Conservation (phyloP, 2,113 vertebrate species). For the Polypterus bichir region DNA sequence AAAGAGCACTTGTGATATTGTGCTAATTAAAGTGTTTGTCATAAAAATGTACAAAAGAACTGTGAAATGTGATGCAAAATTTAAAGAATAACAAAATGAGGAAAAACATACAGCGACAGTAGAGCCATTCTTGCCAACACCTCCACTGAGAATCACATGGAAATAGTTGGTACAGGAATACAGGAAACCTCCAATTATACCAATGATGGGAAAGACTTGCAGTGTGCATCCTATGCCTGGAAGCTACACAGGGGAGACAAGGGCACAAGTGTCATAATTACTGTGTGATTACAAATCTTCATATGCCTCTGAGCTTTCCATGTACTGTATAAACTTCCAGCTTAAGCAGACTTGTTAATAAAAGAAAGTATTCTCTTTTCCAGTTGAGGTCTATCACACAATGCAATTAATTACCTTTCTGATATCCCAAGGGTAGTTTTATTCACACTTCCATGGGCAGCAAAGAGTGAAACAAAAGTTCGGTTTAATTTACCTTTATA, state of each 20-base stretch:
- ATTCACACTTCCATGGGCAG: constrained; percentile 47
- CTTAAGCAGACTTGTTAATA: no score
- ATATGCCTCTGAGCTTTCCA: no score
- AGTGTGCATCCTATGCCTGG: constrained; percentile 66
- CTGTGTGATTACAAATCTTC: no score
- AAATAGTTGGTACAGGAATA: constrained; percentile 88
- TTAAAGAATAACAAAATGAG: not conserved
- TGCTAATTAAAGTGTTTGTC: not conserved
- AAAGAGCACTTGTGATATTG: no score
- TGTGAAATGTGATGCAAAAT: not conserved
- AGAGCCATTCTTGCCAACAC: constrained; percentile 91
- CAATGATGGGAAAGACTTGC: constrained; percentile 66
- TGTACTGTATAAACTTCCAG: no score
- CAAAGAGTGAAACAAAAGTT: constrained; percentile 49
- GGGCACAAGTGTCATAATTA: not conserved
- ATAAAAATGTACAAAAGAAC: not conserved
- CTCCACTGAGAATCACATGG: constrained; percentile 79
- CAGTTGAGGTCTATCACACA: not conserved
- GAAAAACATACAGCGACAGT: constrained; percentile 77
- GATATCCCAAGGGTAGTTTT: constrained; percentile 38
- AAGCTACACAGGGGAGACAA: constrained; percentile 42
- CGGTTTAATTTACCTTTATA: constrained; percentile 28
- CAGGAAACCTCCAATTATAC: constrained; percentile 69
- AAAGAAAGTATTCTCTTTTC: not conserved
- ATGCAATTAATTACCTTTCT: constrained; percentile 34